Percentiles rank a stretch among this genome's conserved stretches.
Conservation (phyloP, 2,113 vertebrate species). For the Engraulis encrasicolus region DNA sequence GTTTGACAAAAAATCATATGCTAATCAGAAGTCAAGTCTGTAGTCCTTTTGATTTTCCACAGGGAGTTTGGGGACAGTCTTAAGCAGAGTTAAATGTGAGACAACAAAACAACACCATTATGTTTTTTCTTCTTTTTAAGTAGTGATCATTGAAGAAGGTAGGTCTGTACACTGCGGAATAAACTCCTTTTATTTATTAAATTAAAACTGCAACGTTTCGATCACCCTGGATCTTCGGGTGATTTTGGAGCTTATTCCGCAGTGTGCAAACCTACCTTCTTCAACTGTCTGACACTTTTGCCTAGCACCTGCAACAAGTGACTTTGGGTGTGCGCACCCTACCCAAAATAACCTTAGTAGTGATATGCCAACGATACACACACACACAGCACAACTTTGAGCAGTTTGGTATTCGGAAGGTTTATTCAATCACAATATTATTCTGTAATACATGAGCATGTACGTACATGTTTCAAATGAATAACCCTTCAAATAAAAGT, state of each 20-base stretch:
- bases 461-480: neutral
- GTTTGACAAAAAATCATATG: too few relatives aligned
- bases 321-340: too few relatives aligned
- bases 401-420: neutral
- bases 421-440: constrained; percentile 16
- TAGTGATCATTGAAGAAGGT: neutral
- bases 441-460: neutral
- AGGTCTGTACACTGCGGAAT: too few relatives aligned
- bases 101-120: neutral
- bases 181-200: too few relatives aligned
- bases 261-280: too few relatives aligned
- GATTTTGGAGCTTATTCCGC: too few relatives aligned
- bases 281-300: too few relatives aligned
- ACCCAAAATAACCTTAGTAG: too few relatives aligned
- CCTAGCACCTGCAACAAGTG: too few relatives aligned
- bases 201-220: too few relatives aligned
- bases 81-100: neutral
- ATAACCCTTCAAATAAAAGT: constrained; percentile 18
- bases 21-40: neutral
- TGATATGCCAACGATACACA: neutral
- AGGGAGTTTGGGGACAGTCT: neutral
- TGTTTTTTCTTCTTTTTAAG: neutral
- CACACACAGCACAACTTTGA: neutral
- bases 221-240: too few relatives aligned
- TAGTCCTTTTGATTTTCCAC: neutral